phyloP scores from a whole-genome alignment of 2,888 invertebrate genomes.

The Cheilosia scutellata region DNA sequence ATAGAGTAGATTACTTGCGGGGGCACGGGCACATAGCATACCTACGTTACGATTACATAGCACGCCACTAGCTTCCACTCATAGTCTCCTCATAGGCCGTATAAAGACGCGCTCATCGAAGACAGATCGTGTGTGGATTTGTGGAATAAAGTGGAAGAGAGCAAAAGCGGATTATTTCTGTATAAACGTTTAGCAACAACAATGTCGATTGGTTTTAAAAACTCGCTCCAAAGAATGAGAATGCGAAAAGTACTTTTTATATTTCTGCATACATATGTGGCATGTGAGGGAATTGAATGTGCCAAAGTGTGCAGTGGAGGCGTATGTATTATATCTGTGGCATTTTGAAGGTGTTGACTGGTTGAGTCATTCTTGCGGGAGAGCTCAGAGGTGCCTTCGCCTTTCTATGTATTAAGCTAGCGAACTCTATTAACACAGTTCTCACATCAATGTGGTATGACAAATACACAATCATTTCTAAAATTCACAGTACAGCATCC shows the following conservation, averaged over 20 bases:
- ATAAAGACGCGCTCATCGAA: slow-evolving; percentile 47
- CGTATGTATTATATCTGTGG: background rate
- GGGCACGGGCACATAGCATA: slow-evolving; percentile 20
- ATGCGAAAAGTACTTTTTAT: slow-evolving; percentile 36
- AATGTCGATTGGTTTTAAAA: slow-evolving; percentile 36
- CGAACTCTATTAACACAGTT: background rate
- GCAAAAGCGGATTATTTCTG: slow-evolving; percentile 59
- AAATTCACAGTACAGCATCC: too few relatives aligned
- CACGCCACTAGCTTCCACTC: slow-evolving; percentile 5
- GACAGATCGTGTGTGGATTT: slow-evolving; percentile 33
- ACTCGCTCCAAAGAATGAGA: slow-evolving; percentile 54
- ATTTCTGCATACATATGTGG: slow-evolving; percentile 11
- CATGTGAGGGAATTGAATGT: slow-evolving; percentile 22
- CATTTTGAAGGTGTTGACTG: slow-evolving; percentile 26
- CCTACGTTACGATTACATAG: too few relatives aligned
- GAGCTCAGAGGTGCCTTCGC: too few relatives aligned
- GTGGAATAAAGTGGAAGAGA: slow-evolving; percentile 49
- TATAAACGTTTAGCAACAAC: slow-evolving; percentile 33
- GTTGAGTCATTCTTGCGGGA: slow-evolving; percentile 19
- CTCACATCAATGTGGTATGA: too few relatives aligned
- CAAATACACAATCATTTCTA: too few relatives aligned
- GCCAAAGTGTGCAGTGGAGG: slow-evolving; percentile 28
- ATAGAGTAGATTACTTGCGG: slow-evolving; percentile 9
- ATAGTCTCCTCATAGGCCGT: background rate
- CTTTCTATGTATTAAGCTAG: background rate